phyloP scores from a whole-genome alignment of 2,797 vertebrate species.

The Avahi laniger region DNA sequence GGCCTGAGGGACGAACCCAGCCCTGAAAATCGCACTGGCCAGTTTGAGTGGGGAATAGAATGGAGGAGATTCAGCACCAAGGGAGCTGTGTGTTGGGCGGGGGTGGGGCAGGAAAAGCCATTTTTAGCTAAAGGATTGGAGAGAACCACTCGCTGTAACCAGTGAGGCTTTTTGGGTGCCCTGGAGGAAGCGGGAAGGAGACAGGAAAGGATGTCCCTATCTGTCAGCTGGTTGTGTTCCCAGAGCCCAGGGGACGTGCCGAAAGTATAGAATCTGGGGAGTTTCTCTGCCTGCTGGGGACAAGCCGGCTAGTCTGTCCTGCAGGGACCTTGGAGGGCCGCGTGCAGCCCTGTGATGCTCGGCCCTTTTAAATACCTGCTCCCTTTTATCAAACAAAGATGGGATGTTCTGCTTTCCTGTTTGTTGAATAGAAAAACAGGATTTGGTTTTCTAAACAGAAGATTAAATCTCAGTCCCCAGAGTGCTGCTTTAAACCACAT shows the following conservation, averaged over 20 bases:
- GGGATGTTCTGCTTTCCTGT: not conserved
- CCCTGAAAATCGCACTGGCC: not conserved
- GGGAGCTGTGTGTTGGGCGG: not conserved
- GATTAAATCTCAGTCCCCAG: not conserved
- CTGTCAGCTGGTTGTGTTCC: not conserved
- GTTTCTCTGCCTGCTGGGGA: not conserved
- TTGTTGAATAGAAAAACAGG: not conserved
- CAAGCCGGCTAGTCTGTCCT: not conserved
- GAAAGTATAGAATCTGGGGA: not conserved
- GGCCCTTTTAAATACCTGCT: not conserved
- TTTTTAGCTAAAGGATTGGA: not conserved
- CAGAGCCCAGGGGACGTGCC: not conserved
- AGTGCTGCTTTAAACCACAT: no score
- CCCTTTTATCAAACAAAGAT: not conserved
- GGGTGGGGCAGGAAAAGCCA: not conserved
- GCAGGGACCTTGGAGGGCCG: fast-evolving
- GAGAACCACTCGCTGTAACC: not conserved
- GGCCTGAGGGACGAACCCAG: not conserved
- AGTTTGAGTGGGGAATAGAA: not conserved
- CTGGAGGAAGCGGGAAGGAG: not conserved
- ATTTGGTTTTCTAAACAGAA: not conserved
- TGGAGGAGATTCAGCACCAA: not conserved
- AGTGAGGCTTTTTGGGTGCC: not conserved
- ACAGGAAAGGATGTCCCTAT: not conserved
- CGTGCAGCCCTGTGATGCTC: not conserved